Percentiles rank a stretch among this genome's conserved stretches.
These are phyloP conservation scores for Perithous albicinctus DNA, from an alignment of 2,888 invertebrate species.

Conservation along the genomic window DNA sequence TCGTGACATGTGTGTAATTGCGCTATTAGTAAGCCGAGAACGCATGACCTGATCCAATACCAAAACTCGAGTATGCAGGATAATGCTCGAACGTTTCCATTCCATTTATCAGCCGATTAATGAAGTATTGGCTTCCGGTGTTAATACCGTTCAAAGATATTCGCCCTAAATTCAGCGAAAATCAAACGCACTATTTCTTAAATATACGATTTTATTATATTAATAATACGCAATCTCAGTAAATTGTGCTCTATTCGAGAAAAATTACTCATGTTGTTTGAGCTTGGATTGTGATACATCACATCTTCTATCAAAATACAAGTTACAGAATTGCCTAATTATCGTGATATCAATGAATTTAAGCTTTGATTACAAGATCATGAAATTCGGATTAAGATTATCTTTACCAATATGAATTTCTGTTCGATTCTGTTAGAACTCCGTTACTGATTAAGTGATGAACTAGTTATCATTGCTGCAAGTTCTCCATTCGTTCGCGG, in stretches of 20 bases:
- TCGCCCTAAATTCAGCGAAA: neutral
- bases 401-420: no score
- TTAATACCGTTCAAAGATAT: constrained; percentile 10
- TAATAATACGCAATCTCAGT: neutral
- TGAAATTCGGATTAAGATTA: no score
- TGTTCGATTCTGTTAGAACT: no score
- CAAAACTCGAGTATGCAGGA: constrained; percentile 1
- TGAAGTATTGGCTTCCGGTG: constrained; percentile 24
- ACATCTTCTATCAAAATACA: neutral
- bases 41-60: constrained; percentile 25
- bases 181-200: neutral
- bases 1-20: constrained; percentile 72
- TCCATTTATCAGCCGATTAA: constrained; percentile 46
- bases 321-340: neutral
- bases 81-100: constrained; percentile 23
- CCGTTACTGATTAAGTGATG: no score
- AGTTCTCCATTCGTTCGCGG: no score
- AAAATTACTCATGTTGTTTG: neutral
- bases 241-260: neutral
- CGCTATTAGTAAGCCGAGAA: constrained; percentile 71
- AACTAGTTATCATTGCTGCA: no score
- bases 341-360: no score
- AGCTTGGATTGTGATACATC: neutral
- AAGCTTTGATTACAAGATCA: no score
- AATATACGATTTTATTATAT: neutral